Percentiles rank a stretch among this genome's conserved stretches.
Conservation (phyloP, 2,113 vertebrate species). For the Formicarius rufipectus region DNA sequence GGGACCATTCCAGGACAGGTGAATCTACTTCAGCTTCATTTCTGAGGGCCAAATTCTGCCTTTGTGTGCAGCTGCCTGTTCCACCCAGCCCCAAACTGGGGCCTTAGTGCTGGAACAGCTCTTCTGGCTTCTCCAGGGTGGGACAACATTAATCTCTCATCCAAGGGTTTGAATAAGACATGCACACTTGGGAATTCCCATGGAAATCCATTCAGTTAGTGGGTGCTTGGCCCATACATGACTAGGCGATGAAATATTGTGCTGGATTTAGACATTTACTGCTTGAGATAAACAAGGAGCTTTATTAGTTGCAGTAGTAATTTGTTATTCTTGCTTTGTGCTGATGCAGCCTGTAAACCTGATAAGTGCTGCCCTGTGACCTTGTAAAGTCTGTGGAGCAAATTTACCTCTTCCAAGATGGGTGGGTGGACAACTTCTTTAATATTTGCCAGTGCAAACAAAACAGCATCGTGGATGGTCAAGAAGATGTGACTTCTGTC, state of each 20-base stretch:
- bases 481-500: conserved; percentile 80
- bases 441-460: conserved; percentile 78
- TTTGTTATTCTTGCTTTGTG: neutral
- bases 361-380: neutral
- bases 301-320: neutral
- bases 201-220: neutral
- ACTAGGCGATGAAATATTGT: neutral
- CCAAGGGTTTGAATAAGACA: neutral
- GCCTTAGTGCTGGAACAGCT: neutral
- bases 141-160: neutral
- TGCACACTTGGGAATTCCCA: neutral
- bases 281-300: neutral
- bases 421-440: neutral
- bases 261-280: neutral
- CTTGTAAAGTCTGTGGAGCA: neutral
- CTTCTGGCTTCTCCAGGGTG: neutral
- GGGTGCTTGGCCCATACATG: fast-evolving
- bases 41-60: neutral
- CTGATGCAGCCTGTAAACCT: neutral
- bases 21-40: neutral
- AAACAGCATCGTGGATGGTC: conserved; percentile 86
- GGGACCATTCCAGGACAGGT: neutral
- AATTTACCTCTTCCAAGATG: conserved; percentile 47
- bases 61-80: neutral
- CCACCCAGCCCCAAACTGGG: neutral